These are phyloP conservation scores for Pao palembangensis DNA, from an alignment of 2,113 vertebrate genomes.

Conservation along the genomic window DNA sequence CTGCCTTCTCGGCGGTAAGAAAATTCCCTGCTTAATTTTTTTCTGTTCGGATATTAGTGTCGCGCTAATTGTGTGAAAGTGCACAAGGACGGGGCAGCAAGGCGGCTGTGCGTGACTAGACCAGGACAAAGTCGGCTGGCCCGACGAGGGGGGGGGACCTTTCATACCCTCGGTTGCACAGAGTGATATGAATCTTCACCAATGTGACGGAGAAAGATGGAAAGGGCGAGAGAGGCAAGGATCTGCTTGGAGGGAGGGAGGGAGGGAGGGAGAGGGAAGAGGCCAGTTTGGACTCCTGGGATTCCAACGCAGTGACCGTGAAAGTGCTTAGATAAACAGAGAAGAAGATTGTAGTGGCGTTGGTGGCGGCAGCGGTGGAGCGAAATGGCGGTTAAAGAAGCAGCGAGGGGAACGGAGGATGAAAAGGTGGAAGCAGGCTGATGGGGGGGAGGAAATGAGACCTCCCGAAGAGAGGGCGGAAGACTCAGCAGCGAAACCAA, in stretches of 20 bases:
- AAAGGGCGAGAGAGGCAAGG: constrained; percentile 50
- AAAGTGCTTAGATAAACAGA: constrained; percentile 84
- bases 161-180: constrained; percentile 48
- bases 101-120: constrained; percentile 71
- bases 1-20: not conserved
- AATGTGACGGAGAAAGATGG: constrained; percentile 76
- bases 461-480: constrained; percentile 36
- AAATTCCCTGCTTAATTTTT: not conserved
- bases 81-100: constrained; percentile 23
- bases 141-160: constrained; percentile 43
- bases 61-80: constrained; percentile 24
- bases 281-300: constrained; percentile 75
- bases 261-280: constrained; percentile 49
- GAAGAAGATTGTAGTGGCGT: constrained; percentile 46
- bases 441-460: constrained; percentile 56
- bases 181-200: constrained; percentile 70
- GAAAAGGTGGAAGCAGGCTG: constrained; percentile 40
- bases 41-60: not conserved
- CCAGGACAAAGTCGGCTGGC: constrained; percentile 66
- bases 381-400: constrained; percentile 38
- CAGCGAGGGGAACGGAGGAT: constrained; percentile 39
- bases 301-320: constrained; percentile 82
- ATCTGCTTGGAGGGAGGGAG: constrained; percentile 42
- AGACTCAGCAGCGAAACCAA: constrained; percentile 31
- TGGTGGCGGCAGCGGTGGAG: constrained; percentile 7